These are phyloP conservation scores for Rhabditophanes sp. DNA, from an alignment of 2,888 invertebrate genomes.

Conservation along the genomic window DNA sequence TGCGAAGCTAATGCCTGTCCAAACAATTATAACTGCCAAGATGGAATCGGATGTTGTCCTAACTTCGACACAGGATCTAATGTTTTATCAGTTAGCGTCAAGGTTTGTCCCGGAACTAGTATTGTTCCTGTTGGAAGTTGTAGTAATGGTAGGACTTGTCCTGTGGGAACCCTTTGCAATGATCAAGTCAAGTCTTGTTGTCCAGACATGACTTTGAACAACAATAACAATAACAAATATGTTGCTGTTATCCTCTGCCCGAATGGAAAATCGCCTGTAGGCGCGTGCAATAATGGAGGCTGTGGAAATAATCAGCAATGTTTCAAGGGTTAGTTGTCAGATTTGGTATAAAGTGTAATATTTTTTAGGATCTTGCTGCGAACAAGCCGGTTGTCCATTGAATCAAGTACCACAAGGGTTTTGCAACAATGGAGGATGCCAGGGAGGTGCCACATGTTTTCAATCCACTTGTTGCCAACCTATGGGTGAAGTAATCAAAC, in stretches of 20 bases:
- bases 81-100: neutral
- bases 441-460: constrained; percentile 1
- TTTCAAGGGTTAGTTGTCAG: too few species aligned
- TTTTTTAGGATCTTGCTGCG: too few species aligned
- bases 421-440: constrained; percentile 7
- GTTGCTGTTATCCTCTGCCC: constrained; percentile 7
- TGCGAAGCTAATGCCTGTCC: too few species aligned
- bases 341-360: too few species aligned
- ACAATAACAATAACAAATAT: too few species aligned
- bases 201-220: constrained; percentile 2
- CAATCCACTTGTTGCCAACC: constrained; percentile 3
- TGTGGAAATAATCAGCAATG: too few species aligned
- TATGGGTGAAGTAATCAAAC: constrained; percentile 16
- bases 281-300: constrained; percentile 7
- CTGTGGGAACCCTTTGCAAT: constrained; percentile 5
- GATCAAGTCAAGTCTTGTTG: constrained; percentile 6
- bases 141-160: constrained; percentile 1
- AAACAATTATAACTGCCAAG: constrained; percentile 5
- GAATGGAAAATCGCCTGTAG: constrained; percentile 3
- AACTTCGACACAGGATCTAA: neutral
- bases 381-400: too few species aligned
- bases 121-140: constrained; percentile 6
- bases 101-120: constrained; percentile 6
- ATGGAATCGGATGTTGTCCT: constrained; percentile 6
- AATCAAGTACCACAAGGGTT: constrained; percentile 14